A percentile compares a stretch with the other conserved stretches of the same genome.
Evolutionary conservation across 30 jellyfish, hydroid and myxozoan species (phyloP).

Genomic region (Catostylus mosaicus): DNA sequence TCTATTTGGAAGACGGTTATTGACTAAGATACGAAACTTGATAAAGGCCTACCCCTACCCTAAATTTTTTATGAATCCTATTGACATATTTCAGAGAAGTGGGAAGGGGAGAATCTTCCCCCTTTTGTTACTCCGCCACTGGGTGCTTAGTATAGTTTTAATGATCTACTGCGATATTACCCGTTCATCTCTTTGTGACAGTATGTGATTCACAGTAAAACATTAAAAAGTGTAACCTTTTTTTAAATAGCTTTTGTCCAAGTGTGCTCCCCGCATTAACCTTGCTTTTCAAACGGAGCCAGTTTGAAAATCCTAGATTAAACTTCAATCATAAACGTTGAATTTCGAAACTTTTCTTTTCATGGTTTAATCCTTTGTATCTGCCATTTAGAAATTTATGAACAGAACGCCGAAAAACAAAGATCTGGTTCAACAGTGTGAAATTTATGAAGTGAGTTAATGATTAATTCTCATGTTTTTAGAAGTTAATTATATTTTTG

Average conservation of each 20-base stretch:
- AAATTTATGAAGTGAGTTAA: slow-evolving; percentile 86
- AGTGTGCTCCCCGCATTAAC: neutral
- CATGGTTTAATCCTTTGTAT: neutral
- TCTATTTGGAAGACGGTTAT: too few species aligned
- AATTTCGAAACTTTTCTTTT: neutral
- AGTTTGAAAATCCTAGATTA: neutral
- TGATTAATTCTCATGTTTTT: neutral
- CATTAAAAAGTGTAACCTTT: neutral
- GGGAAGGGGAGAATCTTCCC: too few species aligned
- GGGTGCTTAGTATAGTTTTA: too few species aligned
- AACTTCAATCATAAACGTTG: neutral
- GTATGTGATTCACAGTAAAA: too few species aligned
- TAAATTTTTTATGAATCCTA: too few species aligned
- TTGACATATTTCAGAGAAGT: too few species aligned
- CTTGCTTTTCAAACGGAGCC: neutral
- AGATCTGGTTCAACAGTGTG: slow-evolving; percentile 87
- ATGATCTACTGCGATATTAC: too few species aligned
- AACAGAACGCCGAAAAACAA: slow-evolving; percentile 83
- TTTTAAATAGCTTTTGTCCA: neutral
- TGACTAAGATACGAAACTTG: too few species aligned
- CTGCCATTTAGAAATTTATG: slow-evolving; percentile 65
- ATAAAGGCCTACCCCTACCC: too few species aligned
- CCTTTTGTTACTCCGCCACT: too few species aligned
- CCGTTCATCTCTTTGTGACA: too few species aligned
- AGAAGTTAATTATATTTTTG: slow-evolving; percentile 3